Base-by-base conservation (phyloP, 2,888 invertebrate genomes). In the Dysmachus trigonus region DNA sequence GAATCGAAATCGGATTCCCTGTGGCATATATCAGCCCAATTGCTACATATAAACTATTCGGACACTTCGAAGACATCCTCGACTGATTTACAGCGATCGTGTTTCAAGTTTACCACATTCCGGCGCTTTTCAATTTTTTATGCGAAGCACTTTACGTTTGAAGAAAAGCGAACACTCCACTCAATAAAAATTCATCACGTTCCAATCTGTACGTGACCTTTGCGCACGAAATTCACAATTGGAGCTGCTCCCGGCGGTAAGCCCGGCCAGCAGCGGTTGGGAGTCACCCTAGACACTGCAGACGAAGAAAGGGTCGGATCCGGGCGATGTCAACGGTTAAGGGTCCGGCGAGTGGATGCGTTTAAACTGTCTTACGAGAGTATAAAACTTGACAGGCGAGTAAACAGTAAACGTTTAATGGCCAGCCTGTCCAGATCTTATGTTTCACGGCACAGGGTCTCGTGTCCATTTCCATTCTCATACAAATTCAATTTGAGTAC, bases 101-200 rank as follows among this genome's bases (percentile, higher is more conserved):
- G 82, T 71, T 62, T 82, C 82, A 82, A 30, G 82, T 62, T 82
- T 82, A 82, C 35, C 62, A 71, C 82, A 82, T 51, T 51, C 51
- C 79, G 30, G n/a, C 51, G 31, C 30, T 35, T 82, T 82, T 82
- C 82, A 82, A 82, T 82, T 82, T 82, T 82, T 82, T 53, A 82
- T 82, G 62, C 35, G 82, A 62, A 82, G 33, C 82, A 35, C 62
- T 82, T 82, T 62, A 53, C 27, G 47, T 27, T 79, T 71, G 35
- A 62, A 71, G 82, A 79, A 79, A 79, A 51, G 82, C 62, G 62
- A 71, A 82, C 18, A 62, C 71, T 82, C 62, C 71, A 82, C 82
- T 51, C 79, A 47, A 79, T 79, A 41, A 79, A 79, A 79, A 79
- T 47, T 79, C 79, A 47, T 79, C 79, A 79, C 79, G 79, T 79